A percentile compares a stretch with the other conserved stretches of the same genome.
phyloP scores from a whole-genome alignment of 2,888 invertebrate genomes.

The Cetonia aurata region DNA sequence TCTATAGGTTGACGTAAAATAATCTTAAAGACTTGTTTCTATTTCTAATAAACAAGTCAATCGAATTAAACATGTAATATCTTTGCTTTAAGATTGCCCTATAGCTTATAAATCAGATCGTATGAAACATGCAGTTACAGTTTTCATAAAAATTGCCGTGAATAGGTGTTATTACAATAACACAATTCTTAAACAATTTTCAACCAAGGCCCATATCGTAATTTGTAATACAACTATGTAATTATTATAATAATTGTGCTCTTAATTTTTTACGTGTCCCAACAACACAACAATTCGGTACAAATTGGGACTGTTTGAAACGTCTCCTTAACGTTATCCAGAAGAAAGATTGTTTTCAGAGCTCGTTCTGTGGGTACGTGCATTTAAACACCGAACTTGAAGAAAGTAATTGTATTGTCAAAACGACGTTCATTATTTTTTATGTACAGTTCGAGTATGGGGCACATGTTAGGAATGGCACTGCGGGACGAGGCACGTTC shows the following conservation, averaged over 20 bases:
- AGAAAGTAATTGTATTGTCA: conserved; percentile 47
- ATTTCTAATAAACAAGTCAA: no score
- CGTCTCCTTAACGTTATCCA: conserved; percentile 25
- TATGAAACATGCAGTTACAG: no score
- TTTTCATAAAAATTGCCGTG: no score
- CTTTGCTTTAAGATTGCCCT: no score
- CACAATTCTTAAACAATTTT: background rate
- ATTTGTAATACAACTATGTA: background rate
- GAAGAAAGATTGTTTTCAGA: conserved; percentile 36
- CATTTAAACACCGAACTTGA: conserved; percentile 45
- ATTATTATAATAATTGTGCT: background rate
- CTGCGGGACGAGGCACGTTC: conserved; percentile 53
- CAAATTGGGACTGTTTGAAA: conserved; percentile 26
- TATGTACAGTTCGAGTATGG: conserved; percentile 53
- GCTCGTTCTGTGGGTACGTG: conserved; percentile 45
- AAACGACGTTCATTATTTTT: conserved; percentile 53
- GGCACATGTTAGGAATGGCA: conserved; percentile 49
- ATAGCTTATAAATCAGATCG: no score
- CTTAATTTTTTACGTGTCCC: conserved; percentile 4
- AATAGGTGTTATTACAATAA: no score
- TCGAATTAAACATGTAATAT: no score
- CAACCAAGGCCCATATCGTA: background rate
- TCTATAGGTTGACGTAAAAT: no score
- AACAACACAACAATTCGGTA: conserved; percentile 16
- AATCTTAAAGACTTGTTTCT: no score